phyloP scores from a whole-genome alignment of 2,797 vertebrate species.

The Acomys russatus region DNA sequence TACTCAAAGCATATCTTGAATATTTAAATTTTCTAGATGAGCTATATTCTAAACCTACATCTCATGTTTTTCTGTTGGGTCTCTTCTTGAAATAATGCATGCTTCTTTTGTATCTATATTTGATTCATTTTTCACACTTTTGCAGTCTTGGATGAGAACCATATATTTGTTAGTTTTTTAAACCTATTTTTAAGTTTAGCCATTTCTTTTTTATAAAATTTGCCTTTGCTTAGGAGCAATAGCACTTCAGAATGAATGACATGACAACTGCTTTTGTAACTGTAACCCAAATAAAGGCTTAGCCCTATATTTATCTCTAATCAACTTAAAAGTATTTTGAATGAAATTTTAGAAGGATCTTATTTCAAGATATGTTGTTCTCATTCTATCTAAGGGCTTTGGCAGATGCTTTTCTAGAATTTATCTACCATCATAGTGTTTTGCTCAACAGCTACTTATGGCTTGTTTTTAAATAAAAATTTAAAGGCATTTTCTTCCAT shows the following conservation, averaged over 20 bases:
- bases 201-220: conserved; percentile 30
- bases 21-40: conserved; percentile 69
- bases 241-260: conserved; percentile 58
- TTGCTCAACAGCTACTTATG: conserved; percentile 77
- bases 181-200: conserved; percentile 65
- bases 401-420: conserved; percentile 72
- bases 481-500: conserved; percentile 81
- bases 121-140: conserved; percentile 69
- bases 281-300: conserved; percentile 17
- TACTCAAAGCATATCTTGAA: conserved; percentile 47
- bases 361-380: conserved; percentile 47
- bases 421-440: conserved; percentile 65
- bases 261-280: conserved; percentile 78
- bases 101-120: conserved; percentile 66
- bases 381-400: conserved; percentile 53
- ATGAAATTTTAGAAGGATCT: conserved; percentile 67
- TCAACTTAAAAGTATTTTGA: conserved; percentile 63
- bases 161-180: conserved; percentile 64
- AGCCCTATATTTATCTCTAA: conserved; percentile 69
- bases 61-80: conserved; percentile 66
- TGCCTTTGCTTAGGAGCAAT: conserved; percentile 36
- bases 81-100: conserved; percentile 79
- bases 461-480: conserved; percentile 80
- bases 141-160: conserved; percentile 63
- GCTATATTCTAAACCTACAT: conserved; percentile 62